A percentile compares a stretch with the other conserved stretches of the same genome.
Conservation (phyloP, 1,140 invertebrate species). For the Megalonaias nervosa region DNA sequence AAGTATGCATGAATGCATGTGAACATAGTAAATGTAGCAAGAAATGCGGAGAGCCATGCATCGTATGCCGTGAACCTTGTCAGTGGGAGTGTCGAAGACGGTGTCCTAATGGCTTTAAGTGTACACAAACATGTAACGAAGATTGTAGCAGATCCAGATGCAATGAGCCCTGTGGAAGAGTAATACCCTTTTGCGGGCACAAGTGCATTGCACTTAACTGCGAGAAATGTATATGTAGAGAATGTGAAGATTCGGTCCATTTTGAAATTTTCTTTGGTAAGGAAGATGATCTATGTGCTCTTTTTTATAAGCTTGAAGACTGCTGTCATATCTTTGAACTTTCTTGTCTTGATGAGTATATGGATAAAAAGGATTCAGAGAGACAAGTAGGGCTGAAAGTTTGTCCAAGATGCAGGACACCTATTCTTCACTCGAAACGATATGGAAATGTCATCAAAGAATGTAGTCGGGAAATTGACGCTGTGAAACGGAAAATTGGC, state of each 20-base stretch:
- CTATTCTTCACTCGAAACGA: constrained; percentile 4
- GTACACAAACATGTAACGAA: constrained; percentile 74
- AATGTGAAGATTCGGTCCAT: constrained; percentile 68
- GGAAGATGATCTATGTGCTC: constrained; percentile 52
- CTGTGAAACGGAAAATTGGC: too few relatives aligned
- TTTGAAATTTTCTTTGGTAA: constrained; percentile 72
- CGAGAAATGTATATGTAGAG: constrained; percentile 73
- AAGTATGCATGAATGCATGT: constrained; percentile 76
- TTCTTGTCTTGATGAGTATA: constrained; percentile 69
- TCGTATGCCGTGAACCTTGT: constrained; percentile 73
- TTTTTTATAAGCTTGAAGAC: constrained; percentile 37
- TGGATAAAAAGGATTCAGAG: constrained; percentile 17
- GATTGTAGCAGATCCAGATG: constrained; percentile 76
- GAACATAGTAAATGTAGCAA: constrained; percentile 72
- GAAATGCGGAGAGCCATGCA: constrained; percentile 77
- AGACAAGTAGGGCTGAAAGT: not conserved
- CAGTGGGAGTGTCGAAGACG: constrained; percentile 73
- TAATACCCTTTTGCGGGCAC: constrained; percentile 75
- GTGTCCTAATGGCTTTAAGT: constrained; percentile 70
- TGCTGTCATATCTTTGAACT: constrained; percentile 41
- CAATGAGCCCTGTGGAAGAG: constrained; percentile 46
- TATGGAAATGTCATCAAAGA: constrained; percentile 16
- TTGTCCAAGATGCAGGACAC: constrained; percentile 11
- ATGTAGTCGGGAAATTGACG: too few relatives aligned
- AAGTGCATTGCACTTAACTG: constrained; percentile 77